These are phyloP conservation scores for Leptogaster cylindrica DNA, from an alignment of 2,888 invertebrate genomes.

Conservation along the genomic window DNA sequence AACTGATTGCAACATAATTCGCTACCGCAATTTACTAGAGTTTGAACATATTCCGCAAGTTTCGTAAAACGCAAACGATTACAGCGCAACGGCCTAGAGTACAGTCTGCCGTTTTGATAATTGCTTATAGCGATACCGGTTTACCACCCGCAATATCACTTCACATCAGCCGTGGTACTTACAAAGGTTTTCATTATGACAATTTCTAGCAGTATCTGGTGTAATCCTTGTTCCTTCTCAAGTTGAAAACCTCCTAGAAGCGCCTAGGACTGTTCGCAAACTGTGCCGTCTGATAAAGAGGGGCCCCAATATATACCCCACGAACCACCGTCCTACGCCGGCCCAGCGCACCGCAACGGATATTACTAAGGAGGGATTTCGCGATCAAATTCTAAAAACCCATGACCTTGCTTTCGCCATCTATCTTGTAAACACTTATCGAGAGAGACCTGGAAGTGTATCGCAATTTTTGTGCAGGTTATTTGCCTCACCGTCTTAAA, in stretches of 20 bases:
- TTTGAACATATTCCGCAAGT: conserved; percentile 2
- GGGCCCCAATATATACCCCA: conserved; percentile 59
- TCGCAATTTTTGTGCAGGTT: conserved; percentile 33
- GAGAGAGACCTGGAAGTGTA: conserved; percentile 40
- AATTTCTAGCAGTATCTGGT: not conserved
- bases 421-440: conserved; percentile 35
- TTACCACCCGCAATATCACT: not conserved
- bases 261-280: conserved; percentile 64
- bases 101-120: conserved; percentile 14
- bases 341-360: not conserved
- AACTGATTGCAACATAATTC: conserved; percentile 1
- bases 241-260: conserved; percentile 62
- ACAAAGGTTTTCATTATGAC: conserved; percentile 59
- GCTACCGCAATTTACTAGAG: not conserved
- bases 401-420: conserved; percentile 50
- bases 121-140: not conserved
- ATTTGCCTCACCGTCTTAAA: conserved; percentile 16
- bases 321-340: conserved; percentile 40
- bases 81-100: conserved; percentile 8
- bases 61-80: not conserved
- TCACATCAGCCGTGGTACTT: conserved; percentile 52
- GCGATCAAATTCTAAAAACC: conserved; percentile 48
- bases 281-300: conserved; percentile 59
- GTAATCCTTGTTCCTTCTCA: conserved; percentile 41
- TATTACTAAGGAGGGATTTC: conserved; percentile 44